A percentile compares a stretch with the other conserved stretches of the same genome.
Evolutionary conservation across 2,797 vertebrate genomes (phyloP).

Genomic region (Lycodopsis pacificus): DNA sequence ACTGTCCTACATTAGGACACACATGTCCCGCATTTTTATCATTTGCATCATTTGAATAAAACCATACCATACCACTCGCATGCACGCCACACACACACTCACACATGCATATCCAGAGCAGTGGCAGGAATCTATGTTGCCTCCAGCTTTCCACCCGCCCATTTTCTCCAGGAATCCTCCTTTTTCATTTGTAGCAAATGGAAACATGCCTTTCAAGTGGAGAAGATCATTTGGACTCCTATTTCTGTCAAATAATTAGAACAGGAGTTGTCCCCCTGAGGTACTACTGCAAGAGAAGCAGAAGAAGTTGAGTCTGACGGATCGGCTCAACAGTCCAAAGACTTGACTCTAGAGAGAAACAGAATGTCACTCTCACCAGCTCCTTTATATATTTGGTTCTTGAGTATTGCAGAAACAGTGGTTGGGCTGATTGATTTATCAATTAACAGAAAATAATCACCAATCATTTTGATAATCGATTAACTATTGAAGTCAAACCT

Average conservation of each 20-base stretch:
- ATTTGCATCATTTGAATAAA: conserved; percentile 28
- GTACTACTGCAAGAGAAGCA: conserved; percentile 31
- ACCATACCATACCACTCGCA: conserved; percentile 14
- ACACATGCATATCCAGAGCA: conserved; percentile 18
- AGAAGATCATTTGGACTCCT: conserved; percentile 61
- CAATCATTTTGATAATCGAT: neutral
- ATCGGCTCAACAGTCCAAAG: conserved; percentile 23
- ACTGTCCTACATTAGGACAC: conserved; percentile 8
- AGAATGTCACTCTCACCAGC: neutral
- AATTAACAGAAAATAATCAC: neutral
- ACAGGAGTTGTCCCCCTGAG: conserved; percentile 42
- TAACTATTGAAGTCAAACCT: neutral
- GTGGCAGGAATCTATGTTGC: conserved; percentile 46
- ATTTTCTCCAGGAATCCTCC: conserved; percentile 63
- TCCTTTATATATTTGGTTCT: neutral
- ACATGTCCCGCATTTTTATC: conserved; percentile 25
- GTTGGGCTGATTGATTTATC: neutral
- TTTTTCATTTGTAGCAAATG: conserved; percentile 72
- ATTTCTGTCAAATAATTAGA: conserved; percentile 68
- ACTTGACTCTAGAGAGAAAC: neutral
- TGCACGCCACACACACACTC: conserved; percentile 3
- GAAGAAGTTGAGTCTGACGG: conserved; percentile 32
- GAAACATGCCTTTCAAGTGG: conserved; percentile 74
- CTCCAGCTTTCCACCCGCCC: conserved; percentile 51
- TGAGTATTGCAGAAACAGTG: neutral